Evolutionary conservation across 92 coral and sea anemone species (phyloP).

Genomic region (Metridium senile): DNA sequence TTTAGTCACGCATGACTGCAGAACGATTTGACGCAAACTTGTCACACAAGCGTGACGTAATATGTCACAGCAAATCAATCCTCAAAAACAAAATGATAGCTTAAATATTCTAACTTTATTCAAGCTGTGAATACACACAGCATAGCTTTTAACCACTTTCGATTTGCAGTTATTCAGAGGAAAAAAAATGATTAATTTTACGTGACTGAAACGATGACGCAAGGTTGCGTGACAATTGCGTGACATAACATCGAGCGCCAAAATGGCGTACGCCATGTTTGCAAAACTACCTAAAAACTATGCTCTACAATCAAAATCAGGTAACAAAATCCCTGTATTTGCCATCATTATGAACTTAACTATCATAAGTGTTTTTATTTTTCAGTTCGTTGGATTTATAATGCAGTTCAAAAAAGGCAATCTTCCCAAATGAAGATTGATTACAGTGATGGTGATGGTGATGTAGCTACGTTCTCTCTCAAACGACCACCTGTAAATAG

Average conservation of each 20-base stretch:
- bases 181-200: too few relatives aligned
- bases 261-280: background rate
- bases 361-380: too few relatives aligned
- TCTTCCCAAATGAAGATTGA: background rate
- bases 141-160: too few relatives aligned
- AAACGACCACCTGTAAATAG: constrained; percentile 89
- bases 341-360: too few relatives aligned
- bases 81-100: background rate
- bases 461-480: constrained; percentile 62
- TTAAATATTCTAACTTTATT: too few relatives aligned
- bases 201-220: too few relatives aligned
- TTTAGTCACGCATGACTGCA: background rate
- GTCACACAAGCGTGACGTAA: background rate
- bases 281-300: background rate
- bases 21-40: background rate
- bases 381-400: background rate
- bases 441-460: constrained; percentile 42
- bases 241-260: background rate
- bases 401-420: background rate
- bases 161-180: too few relatives aligned
- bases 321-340: too few relatives aligned
- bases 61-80: background rate
- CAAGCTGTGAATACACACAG: too few relatives aligned
- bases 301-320: background rate
- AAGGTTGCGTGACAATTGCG: background rate